Conservation (phyloP, 2,888 invertebrate species). For the Eurytoma adleriae region DNA sequence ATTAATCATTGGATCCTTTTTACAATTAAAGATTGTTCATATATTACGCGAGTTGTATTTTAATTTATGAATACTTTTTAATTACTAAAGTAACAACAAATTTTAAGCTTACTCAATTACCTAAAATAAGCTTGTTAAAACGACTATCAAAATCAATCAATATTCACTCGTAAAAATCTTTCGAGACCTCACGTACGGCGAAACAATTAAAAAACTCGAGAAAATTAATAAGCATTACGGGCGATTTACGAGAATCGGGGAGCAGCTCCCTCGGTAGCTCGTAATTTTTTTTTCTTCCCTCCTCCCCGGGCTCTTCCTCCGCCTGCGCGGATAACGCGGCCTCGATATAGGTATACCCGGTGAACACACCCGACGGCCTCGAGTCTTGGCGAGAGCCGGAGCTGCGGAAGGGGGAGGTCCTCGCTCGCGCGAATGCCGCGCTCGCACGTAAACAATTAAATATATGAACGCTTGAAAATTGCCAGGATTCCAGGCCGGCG, state of each 20-base stretch:
- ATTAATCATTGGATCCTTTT: too few relatives aligned
- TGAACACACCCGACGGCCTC: constrained; percentile 7
- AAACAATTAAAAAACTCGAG: constrained; percentile 45
- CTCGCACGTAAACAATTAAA: constrained; percentile 56
- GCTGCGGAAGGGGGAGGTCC: constrained; percentile 1
- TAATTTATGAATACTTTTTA: too few relatives aligned
- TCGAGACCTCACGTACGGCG: background rate
- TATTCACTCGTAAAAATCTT: background rate
- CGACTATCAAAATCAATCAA: background rate
- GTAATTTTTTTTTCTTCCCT: constrained; percentile 37
- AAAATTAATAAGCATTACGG: constrained; percentile 48
- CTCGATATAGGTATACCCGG: constrained; percentile 8
- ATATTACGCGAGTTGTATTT: too few relatives aligned
- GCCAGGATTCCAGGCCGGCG: constrained; percentile 46
- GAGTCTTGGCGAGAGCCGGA: background rate
- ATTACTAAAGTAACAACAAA: too few relatives aligned
- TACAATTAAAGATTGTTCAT: too few relatives aligned
- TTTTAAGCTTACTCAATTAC: background rate
- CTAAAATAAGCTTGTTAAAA: background rate
- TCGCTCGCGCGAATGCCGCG: constrained; percentile 39
- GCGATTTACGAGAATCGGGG: constrained; percentile 46
- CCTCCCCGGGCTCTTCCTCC: constrained; percentile 3
- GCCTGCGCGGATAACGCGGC: constrained; percentile 4
- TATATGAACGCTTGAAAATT: constrained; percentile 56
- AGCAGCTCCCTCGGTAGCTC: constrained; percentile 19